Evolutionary conservation across 2,113 vertebrate genomes (phyloP), one percentile per base, ranked within the genome.

Genomic region (Atlantisia rogersi): DNA sequence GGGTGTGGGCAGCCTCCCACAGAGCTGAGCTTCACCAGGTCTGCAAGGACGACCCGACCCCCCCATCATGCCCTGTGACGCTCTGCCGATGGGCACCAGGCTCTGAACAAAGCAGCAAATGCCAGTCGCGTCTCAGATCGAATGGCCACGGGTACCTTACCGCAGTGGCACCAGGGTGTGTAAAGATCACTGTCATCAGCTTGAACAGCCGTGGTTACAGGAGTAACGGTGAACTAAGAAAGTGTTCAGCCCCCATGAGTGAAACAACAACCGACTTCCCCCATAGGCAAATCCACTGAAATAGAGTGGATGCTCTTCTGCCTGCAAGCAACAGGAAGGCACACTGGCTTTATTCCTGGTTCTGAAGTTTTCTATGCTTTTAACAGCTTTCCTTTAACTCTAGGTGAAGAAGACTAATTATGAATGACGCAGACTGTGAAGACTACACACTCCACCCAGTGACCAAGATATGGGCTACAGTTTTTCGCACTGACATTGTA

Each of bases 21-120:
- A 25, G 28, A 31, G 21, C 56, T 6, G 46, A n/a, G 46, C 58
- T 15, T 29, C 31, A 73, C 32, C 0, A 0, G 25, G n/a, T 12
- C 63, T 11, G 18, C 0, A 40, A 32, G 56, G 32, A 18, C 40
- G 13, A 40, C 40, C 11, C 40, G 12, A 40, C 40, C 40, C 44
- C 32, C 18, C 63, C 25, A 10, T 24, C 26, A 58, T 4, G 31
- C 70, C 59, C 52, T 40, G 22, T 28, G 15, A 6, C 3, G 1
- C 40, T 1, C 62, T 24, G 65, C 62, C 0, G 0, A 3, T 4
- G 11, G n/a, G 59, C 37, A 67, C 12, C 52, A 5, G 9, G 63
- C 68, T 29, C n/a, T 3, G 28, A 37, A 20, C 2, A 29, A n/a
- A 48, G 86, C 0, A 53, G 65, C 75, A 64, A 75, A 15, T 2